Evolutionary conservation across 1,140 invertebrate species (phyloP), one percentile per base, ranked within the genome.

Genomic region (Magallana angulata): DNA sequence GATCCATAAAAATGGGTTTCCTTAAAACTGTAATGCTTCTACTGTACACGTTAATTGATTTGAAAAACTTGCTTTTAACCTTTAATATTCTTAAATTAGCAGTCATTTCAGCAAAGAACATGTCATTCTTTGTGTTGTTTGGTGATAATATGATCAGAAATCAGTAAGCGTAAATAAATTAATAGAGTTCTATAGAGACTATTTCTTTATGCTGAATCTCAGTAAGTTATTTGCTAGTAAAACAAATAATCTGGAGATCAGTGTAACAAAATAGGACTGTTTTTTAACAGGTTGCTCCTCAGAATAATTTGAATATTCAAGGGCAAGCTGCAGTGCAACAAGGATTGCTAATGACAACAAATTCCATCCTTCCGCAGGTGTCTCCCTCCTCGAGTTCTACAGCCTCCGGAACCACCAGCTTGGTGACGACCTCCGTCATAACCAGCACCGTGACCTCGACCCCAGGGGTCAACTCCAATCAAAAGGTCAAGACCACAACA

Each of bases 291-390:
- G 68, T 76, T 18, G 68, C 68, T 76, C 68, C 18, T 24, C 68
- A 76, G 68, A 76, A 76, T 48, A 48, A 48, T 64, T 16, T 64
- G 60, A 64, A 64, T 76, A 76, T 76, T 76, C 68, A 76, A 76
- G 68, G 68, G 68, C 68, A 76, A 76, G 68, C 18, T 30, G 36
- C 68, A 30, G 68, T 76, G 30, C 68, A 76, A 76, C 85, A 87
- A 36, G 91, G 90, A 48, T 83, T 92, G 8, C 82, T 92, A 82
- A 93, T 92, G 87, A 91, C 92, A 48, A 90, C 91, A 9, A 88
- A 89, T 58, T 89, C 91, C 11, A 83, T 83, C 12, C 64, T 83
- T 82, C 76, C 88, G 9, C 90, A 90, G 80, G 68, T 88, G 81
- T 86, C 87, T 36, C 85, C 82, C 9, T 60, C 82, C 59, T 57